phyloP scores from a whole-genome alignment of 2,888 invertebrate species.

The Sisyra nigra region DNA sequence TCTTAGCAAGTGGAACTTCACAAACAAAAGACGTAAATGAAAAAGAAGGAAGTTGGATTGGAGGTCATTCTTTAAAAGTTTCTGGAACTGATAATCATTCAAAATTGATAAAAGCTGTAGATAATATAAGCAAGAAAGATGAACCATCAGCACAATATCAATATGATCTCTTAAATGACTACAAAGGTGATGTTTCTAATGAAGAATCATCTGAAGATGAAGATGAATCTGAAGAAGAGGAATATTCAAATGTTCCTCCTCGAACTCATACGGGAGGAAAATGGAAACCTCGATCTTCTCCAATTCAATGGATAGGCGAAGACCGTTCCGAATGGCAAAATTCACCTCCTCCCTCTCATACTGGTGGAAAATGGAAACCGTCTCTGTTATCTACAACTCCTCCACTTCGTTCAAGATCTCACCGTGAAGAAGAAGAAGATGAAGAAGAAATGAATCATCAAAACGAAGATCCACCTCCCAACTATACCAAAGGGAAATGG shows the following conservation, averaged over 20 bases:
- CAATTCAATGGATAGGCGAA: conserved; percentile 21
- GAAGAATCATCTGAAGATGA: conserved; percentile 25
- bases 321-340: conserved; percentile 36
- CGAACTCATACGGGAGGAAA: conserved; percentile 47
- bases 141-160: conserved; percentile 25
- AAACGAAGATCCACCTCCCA: conserved; percentile 39
- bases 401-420: conserved; percentile 4
- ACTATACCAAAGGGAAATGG: conserved; percentile 69
- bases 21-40: not conserved
- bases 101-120: conserved; percentile 46
- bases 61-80: conserved; percentile 38
- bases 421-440: conserved; percentile 1
- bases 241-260: conserved; percentile 32
- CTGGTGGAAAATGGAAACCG: conserved; percentile 55
- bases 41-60: conserved; percentile 29
- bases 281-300: conserved; percentile 48
- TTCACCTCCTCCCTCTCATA: conserved; percentile 34
- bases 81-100: conserved; percentile 38
- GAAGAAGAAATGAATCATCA: conserved; percentile 32
- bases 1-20: conserved; percentile 15
- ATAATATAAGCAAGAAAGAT: conserved; percentile 44
- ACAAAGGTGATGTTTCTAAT: conserved; percentile 22
- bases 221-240: conserved; percentile 25
- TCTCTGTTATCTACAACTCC: conserved; percentile 18
- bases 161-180: conserved; percentile 17